Conservation (phyloP, 2,888 invertebrate genomes). For the Eurytoma californica region DNA sequence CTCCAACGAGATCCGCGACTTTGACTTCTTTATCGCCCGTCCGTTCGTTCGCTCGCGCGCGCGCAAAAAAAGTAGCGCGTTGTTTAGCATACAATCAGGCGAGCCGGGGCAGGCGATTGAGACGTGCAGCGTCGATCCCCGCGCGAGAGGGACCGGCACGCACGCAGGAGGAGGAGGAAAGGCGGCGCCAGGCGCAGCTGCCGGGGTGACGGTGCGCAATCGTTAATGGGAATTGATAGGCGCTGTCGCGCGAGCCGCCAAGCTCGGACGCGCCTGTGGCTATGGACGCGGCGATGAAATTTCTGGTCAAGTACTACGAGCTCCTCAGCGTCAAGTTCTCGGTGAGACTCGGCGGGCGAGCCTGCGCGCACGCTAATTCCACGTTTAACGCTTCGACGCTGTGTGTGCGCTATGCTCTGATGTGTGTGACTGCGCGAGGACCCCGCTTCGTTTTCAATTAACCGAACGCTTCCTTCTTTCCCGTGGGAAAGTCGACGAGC, state of each 20-base stretch:
- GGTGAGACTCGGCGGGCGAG: conserved; percentile 63
- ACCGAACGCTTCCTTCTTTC: neutral
- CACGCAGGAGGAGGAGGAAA: neutral
- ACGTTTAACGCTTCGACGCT: neutral
- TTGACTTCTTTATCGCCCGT: too few species aligned
- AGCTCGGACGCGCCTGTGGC: neutral
- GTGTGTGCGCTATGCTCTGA: neutral
- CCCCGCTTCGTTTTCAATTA: neutral
- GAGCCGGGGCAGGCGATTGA: too few species aligned
- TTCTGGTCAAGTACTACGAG: conserved; percentile 70
- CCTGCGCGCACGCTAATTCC: neutral
- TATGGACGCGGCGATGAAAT: conserved; percentile 65
- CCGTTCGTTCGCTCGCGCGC: too few species aligned
- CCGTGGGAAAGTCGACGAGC: neutral
- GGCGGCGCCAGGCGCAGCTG: neutral
- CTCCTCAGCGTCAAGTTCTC: conserved; percentile 70
- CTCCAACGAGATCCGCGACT: too few species aligned
- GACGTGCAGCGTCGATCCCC: too few species aligned
- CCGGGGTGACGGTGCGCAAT: conserved; percentile 7
- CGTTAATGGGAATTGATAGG: conserved; percentile 26
- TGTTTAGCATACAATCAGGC: too few species aligned
- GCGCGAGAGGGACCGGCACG: too few species aligned
- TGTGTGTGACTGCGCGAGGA: neutral
- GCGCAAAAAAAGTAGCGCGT: too few species aligned
- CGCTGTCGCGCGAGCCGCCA: neutral